Conservation (phyloP, 1,140 invertebrate genomes). For the Homarus americanus region DNA sequence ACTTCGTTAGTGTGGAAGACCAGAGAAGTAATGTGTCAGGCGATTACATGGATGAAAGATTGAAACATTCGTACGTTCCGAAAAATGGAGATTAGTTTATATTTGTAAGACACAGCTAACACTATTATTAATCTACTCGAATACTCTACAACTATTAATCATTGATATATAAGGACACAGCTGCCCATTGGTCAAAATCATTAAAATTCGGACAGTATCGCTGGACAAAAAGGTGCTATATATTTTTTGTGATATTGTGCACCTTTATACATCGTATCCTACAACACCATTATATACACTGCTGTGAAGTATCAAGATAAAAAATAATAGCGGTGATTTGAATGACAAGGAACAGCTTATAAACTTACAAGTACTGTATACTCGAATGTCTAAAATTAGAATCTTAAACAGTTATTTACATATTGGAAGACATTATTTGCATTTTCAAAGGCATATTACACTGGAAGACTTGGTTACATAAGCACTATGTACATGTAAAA, state of each 20-base stretch:
- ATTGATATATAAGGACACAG: background rate
- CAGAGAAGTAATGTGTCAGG: no score
- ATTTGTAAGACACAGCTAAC: background rate
- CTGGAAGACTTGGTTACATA: conserved; percentile 55
- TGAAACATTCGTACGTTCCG: background rate
- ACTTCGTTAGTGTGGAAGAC: background rate
- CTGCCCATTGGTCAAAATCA: no score
- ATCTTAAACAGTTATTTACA: conserved; percentile 11
- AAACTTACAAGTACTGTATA: background rate
- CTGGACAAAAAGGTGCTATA: background rate
- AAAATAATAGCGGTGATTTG: background rate
- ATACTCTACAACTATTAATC: background rate
- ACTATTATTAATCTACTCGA: background rate
- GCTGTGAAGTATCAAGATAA: background rate
- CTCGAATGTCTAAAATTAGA: background rate
- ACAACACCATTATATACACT: background rate
- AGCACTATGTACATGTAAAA: background rate
- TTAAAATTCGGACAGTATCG: background rate
- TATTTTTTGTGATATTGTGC: background rate
- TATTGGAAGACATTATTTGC: conserved; percentile 27
- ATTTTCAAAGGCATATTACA: conserved; percentile 37
- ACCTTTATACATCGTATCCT: background rate
- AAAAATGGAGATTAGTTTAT: background rate
- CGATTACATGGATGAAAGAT: background rate
- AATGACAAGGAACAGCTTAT: background rate